Evolutionary conservation across 1,140 invertebrate genomes (phyloP).

Genomic region (Metopolophium dirhodum): DNA sequence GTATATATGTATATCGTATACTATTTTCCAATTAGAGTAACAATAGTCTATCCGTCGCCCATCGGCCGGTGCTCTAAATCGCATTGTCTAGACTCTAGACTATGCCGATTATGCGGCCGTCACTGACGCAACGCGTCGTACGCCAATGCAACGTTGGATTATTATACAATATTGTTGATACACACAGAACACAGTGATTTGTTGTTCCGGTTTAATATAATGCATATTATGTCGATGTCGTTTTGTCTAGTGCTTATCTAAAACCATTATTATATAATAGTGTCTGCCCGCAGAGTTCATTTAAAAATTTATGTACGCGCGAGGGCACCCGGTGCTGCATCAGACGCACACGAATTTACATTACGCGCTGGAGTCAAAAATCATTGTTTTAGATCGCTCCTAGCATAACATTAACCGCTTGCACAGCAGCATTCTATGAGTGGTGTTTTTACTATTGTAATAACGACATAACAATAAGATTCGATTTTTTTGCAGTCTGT

Average conservation of each 20-base stretch:
- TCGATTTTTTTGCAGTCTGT: constrained; percentile 28
- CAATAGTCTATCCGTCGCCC: not conserved
- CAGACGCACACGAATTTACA: not conserved
- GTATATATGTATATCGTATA: not conserved
- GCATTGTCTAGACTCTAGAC: constrained; percentile 46
- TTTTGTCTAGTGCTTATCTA: constrained; percentile 24
- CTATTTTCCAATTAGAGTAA: not conserved
- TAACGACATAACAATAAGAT: constrained; percentile 1
- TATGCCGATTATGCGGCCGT: constrained; percentile 29
- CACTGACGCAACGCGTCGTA: not conserved
- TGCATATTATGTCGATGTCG: not conserved
- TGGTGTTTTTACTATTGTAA: not conserved
- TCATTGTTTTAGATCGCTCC: constrained; percentile 33
- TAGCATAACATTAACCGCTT: not conserved
- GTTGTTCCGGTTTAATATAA: constrained; percentile 42
- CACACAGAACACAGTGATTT: not conserved
- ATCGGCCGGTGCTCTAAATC: not conserved
- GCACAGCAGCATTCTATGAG: not conserved
- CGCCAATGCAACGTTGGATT: not conserved
- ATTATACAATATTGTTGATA: not conserved
- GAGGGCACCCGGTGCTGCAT: not conserved
- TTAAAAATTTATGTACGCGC: not conserved
- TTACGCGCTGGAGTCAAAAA: not conserved
- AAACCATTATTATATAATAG: constrained; percentile 6
- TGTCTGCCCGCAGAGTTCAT: not conserved